A percentile compares a stretch with the other conserved stretches of the same genome.
These are phyloP conservation scores for Drosophila ogumai DNA, from an alignment of 1,140 invertebrate species.

Conservation along the genomic window DNA sequence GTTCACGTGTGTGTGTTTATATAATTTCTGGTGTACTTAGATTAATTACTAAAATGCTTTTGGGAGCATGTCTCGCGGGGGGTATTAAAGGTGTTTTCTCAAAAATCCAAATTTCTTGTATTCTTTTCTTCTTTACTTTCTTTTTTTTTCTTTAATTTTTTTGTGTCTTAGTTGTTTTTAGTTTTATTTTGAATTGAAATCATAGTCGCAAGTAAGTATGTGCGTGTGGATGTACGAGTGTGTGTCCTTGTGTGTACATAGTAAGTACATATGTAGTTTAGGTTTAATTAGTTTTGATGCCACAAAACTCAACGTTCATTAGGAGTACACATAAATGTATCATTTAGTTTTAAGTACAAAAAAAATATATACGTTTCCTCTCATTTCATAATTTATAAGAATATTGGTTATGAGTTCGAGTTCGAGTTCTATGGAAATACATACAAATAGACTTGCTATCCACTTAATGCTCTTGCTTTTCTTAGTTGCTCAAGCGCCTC, in stretches of 20 bases:
- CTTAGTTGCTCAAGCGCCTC: not conserved
- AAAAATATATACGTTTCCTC: conserved; percentile 29
- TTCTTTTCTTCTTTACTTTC: conserved; percentile 9
- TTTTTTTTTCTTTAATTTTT: conserved; percentile 15
- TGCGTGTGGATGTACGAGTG: conserved; percentile 24
- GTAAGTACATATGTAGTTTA: conserved; percentile 21
- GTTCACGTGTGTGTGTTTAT: conserved; percentile 27
- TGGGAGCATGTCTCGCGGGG: not conserved
- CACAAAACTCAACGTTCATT: conserved; percentile 44
- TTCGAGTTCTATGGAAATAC: conserved; percentile 47
- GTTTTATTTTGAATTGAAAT: conserved; percentile 20
- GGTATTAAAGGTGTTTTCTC: conserved; percentile 1
- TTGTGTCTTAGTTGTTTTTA: not conserved
- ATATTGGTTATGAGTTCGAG: not conserved
- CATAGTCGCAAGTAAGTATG: conserved; percentile 18
- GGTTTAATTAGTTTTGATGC: conserved; percentile 41
- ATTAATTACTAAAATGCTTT: conserved; percentile 57
- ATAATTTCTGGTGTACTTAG: conserved; percentile 45
- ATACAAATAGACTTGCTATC: conserved; percentile 44
- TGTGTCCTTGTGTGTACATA: conserved; percentile 19
- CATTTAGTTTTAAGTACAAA: conserved; percentile 41
- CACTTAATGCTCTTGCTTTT: not conserved
- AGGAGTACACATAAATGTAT: conserved; percentile 35
- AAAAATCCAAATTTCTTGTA: conserved; percentile 7
- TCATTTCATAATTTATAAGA: conserved; percentile 26